These are phyloP conservation scores for Dicycla oo DNA, from an alignment of 2,888 invertebrate species.

Conservation along the genomic window DNA sequence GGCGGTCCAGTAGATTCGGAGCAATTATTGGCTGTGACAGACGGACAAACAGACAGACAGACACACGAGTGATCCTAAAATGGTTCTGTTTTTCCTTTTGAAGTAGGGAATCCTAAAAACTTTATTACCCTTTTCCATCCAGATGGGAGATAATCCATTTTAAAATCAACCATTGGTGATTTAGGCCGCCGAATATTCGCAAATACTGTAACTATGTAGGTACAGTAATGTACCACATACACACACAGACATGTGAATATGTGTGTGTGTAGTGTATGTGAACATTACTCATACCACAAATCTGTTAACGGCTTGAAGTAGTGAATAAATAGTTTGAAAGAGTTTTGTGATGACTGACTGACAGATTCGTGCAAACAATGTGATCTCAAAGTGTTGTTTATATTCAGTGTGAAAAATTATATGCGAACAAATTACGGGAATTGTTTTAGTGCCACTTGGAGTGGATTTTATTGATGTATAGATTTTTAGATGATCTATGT, in stretches of 20 bases:
- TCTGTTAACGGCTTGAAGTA: conserved; percentile 24
- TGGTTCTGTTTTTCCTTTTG: no score
- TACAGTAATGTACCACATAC: conserved; percentile 1
- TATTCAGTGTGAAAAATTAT: neutral
- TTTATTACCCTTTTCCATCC: no score
- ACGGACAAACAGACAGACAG: no score
- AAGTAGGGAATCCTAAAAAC: no score
- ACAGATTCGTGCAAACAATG: conserved; percentile 35
- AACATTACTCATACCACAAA: conserved; percentile 30
- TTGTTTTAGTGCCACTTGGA: neutral
- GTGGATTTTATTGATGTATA: conserved; percentile 10
- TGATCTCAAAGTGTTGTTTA: conserved; percentile 20
- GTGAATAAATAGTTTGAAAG: conserved; percentile 40
- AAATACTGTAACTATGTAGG: conserved; percentile 13
- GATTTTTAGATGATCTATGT: neutral
- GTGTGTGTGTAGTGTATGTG: no score
- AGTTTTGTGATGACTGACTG: conserved; percentile 43
- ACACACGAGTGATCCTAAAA: no score
- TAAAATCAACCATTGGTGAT: conserved; percentile 3
- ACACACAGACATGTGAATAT: no score
- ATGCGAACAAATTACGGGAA: neutral
- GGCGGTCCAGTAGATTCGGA: no score
- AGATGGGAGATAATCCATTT: neutral
- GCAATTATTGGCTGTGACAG: no score
- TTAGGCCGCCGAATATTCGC: conserved; percentile 6